Conservation (phyloP, 1,140 invertebrate genomes). For the Pseudomyrmex gracilis region DNA sequence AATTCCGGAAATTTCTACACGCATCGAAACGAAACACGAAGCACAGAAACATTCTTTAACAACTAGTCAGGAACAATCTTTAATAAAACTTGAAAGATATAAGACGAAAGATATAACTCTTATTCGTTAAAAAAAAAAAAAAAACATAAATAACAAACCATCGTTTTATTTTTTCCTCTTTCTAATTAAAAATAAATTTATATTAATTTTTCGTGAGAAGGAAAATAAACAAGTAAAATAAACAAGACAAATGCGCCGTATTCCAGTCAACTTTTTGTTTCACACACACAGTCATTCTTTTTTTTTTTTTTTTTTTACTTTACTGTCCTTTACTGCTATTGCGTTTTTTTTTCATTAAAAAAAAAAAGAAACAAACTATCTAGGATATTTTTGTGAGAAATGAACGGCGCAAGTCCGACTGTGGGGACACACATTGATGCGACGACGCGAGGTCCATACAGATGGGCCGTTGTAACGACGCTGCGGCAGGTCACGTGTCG, state of each 20-base stretch:
- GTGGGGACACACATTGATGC: not conserved
- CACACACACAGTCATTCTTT: not conserved
- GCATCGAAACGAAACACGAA: not conserved
- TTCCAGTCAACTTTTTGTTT: not conserved
- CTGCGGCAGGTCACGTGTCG: conserved; percentile 9
- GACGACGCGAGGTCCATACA: not conserved
- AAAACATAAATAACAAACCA: too few species aligned
- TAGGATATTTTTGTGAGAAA: not conserved
- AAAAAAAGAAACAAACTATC: not conserved
- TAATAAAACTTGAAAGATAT: not conserved
- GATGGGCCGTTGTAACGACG: not conserved
- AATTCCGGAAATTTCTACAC: not conserved
- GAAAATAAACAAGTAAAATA: not conserved
- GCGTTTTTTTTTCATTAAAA: not conserved
- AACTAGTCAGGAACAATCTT: not conserved
- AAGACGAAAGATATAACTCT: not conserved
- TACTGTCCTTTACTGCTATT: too few species aligned
- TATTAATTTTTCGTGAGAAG: not conserved
- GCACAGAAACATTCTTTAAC: not conserved
- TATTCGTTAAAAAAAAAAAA: conserved; percentile 1
- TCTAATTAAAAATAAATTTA: too few species aligned
- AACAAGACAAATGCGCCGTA: not conserved
- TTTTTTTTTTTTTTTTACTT: not conserved
- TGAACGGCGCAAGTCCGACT: not conserved
- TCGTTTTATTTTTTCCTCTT: not conserved